Conservation (phyloP, 1,140 invertebrate genomes). For the Orchesella cincta region DNA sequence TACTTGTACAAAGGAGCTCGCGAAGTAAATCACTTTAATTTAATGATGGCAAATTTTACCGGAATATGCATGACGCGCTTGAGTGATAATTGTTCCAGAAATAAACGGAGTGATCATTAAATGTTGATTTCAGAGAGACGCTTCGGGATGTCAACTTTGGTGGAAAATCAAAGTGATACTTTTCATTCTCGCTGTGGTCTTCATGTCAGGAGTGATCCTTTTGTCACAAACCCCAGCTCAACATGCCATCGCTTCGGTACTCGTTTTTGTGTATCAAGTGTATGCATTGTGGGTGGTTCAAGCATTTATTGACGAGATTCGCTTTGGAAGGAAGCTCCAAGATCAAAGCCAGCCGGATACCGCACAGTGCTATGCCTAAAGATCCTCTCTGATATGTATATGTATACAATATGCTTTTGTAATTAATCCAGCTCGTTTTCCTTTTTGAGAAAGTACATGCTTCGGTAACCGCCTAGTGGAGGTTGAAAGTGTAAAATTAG, state of each 20-base stretch:
- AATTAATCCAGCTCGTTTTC: no score
- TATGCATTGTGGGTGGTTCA: slow-evolving; percentile 27
- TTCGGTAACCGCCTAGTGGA: no score
- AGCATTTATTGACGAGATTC: slow-evolving; percentile 33
- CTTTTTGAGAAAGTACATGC: no score
- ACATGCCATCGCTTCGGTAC: background rate
- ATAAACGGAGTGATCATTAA: no score
- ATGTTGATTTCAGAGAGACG: slow-evolving; percentile 2
- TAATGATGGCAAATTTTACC: no score
- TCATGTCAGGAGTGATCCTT: background rate
- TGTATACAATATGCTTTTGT: no score
- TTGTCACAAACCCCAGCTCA: background rate
- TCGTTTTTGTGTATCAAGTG: slow-evolving; percentile 7
- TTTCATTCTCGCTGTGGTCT: background rate
- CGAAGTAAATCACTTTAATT: background rate
- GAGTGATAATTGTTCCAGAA: no score
- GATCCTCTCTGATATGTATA: no score
- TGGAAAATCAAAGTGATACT: slow-evolving; percentile 16
- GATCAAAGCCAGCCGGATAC: no score
- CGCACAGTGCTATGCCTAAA: no score
- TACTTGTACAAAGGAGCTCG: slow-evolving; percentile 3
- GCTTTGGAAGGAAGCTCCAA: slow-evolving; percentile 25
- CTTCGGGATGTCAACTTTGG: background rate
- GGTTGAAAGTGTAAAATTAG: no score
- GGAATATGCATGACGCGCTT: no score